Conservation (phyloP, 2,797 vertebrate genomes). For the Eremophila alpestris region DNA sequence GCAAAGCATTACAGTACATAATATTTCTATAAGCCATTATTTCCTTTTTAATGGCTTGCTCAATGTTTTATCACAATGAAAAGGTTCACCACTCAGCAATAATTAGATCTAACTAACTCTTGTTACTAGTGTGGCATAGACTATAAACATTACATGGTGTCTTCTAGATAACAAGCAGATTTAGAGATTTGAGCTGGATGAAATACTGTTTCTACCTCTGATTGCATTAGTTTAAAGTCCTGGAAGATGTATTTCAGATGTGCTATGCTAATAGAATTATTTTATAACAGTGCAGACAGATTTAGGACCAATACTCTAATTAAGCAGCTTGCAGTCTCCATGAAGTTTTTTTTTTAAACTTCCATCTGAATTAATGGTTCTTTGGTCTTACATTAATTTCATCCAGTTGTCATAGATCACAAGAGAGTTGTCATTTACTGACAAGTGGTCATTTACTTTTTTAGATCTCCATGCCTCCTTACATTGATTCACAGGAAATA, state of each 20-base stretch:
- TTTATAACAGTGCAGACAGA: neutral
- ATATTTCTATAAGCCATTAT: neutral
- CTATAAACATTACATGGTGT: neutral
- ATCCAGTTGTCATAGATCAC: neutral
- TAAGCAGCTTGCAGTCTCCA: neutral
- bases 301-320: neutral
- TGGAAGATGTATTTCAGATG: constrained; percentile 20
- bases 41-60: constrained; percentile 11
- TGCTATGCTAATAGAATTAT: constrained; percentile 3
- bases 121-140: neutral
- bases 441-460: neutral
- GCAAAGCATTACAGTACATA: neutral
- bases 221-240: constrained; percentile 7
- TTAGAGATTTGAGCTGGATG: neutral
- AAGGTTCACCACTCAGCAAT: neutral
- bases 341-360: neutral
- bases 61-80: constrained; percentile 30
- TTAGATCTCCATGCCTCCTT: neutral
- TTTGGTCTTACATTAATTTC: neutral
- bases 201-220: constrained; percentile 8
- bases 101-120: neutral
- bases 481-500: neutral
- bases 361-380: neutral
- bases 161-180: neutral
- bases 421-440: neutral